These are phyloP conservation scores for Lepidocyrtoides sp. DNA, from an alignment of 2,888 invertebrate species.

Conservation along the genomic window DNA sequence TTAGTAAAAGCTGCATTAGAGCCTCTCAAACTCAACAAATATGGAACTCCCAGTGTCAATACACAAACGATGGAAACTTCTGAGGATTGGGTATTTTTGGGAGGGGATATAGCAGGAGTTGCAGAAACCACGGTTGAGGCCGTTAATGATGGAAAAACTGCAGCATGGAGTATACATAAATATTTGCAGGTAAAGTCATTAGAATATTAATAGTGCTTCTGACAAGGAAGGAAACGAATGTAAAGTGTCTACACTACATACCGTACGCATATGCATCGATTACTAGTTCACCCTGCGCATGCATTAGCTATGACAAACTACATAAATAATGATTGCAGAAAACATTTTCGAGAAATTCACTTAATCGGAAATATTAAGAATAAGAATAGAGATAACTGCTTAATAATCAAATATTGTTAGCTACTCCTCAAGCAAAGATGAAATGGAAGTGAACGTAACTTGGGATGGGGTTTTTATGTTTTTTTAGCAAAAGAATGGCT, in stretches of 20 bases:
- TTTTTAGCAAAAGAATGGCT: conserved; percentile 86
- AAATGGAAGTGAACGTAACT: too few species aligned
- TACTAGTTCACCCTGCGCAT: too few species aligned
- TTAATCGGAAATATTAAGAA: too few species aligned
- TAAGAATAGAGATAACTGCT: too few species aligned
- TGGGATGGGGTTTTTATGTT: background rate
- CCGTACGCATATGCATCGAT: too few species aligned
- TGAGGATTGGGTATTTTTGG: conserved; percentile 94
- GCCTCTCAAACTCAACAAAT: conserved; percentile 92
- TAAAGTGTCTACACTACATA: too few species aligned
- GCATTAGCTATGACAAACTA: too few species aligned
- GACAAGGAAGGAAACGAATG: background rate
- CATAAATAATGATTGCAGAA: too few species aligned
- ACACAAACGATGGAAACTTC: conserved; percentile 92
- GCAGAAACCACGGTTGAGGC: conserved; percentile 99
- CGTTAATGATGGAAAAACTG: conserved; percentile 99
- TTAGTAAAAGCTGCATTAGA: conserved; percentile 92
- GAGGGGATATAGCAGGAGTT: conserved; percentile 97
- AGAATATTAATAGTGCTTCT: background rate
- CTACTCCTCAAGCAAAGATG: too few species aligned
- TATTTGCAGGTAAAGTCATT: conserved; percentile 91
- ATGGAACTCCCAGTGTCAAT: conserved; percentile 94
- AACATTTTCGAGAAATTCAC: too few species aligned
- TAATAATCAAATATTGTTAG: too few species aligned
- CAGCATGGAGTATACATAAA: conserved; percentile 98